Evolutionary conservation across 2,888 invertebrate species (phyloP), one percentile per base, ranked within the genome.

Genomic region (Platerodrilus igneus): DNA sequence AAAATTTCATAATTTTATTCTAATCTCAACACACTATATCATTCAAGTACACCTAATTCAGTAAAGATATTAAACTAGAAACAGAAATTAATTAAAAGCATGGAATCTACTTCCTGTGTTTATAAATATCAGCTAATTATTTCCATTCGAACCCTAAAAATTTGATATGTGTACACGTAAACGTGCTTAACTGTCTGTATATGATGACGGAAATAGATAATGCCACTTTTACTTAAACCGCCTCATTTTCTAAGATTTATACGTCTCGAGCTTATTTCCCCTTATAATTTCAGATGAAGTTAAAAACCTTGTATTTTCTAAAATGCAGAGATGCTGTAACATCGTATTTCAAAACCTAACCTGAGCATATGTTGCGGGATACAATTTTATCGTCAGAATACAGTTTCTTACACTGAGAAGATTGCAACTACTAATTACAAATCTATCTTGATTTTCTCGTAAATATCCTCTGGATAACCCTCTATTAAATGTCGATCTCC

Each of bases 221-320:
- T 39, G 22, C 38, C 41, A 42, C 26, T 45, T 45, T 46, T 45
- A 40, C 40, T 39, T 37, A 45, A 44, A 45, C 45, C 33, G 40
- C 40, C 45, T 45, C 45, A 45, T 45, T 45, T 45, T 45, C 40
- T 32, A 41, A 45, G 40, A 45, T 45, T 40, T 45, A 45, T 45
- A 10, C 37, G 45, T 45, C 45, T 40, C 38, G 37, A 45, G 45
- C 40, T 45, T 45, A 45, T 38, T 45, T 45, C 37, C 30, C 32
- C 45, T n/a, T n/a, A n/a, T n/a, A n/a, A n/a, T n/a, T n/a, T n/a
- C 37, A 26, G 39, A 33, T 37, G 39, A 37, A 45, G 37, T 26
- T 37, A 44, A 38, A 33, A 38, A 43, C 42, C 42, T 37, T 38
- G 38, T 43, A 43, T 38, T 43, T 43, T 34, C 25, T 30, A 43